Evolutionary conservation across 2,113 vertebrate species (phyloP).

Genomic region (Furnarius figulus): DNA sequence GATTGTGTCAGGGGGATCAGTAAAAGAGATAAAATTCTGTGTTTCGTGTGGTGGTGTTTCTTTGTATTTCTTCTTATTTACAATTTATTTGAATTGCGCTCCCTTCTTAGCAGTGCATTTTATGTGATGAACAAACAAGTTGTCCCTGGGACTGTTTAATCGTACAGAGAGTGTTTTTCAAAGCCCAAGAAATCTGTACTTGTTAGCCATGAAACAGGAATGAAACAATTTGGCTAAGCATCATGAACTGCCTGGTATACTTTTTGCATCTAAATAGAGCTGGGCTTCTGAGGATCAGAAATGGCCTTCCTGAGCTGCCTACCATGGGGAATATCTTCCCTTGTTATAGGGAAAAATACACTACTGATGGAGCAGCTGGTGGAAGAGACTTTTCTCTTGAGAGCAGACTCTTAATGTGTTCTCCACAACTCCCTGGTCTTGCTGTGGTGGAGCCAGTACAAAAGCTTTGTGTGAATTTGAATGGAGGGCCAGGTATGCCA

Average conservation of each 20-base stretch:
- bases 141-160: background rate
- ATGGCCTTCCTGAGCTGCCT: background rate
- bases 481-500: rapidly evolving
- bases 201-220: background rate
- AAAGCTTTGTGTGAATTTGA: background rate
- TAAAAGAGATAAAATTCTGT: background rate
- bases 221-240: background rate
- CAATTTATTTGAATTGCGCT: background rate
- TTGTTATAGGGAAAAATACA: background rate
- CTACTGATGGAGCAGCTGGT: background rate
- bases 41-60: background rate
- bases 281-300: background rate
- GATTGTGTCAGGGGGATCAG: background rate
- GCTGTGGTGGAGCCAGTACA: background rate
- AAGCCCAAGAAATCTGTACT: background rate
- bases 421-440: background rate
- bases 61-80: background rate
- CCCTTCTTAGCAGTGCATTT: background rate
- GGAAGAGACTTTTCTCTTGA: background rate
- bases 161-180: background rate
- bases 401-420: background rate
- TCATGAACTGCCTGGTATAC: background rate
- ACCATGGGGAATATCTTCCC: background rate
- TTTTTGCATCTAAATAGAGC: background rate
- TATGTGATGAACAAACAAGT: background rate